Percentiles rank a stretch among this genome's conserved stretches.
phyloP scores from a whole-genome alignment of 2,888 invertebrate species.

The Cryptophagus acutangulus region DNA sequence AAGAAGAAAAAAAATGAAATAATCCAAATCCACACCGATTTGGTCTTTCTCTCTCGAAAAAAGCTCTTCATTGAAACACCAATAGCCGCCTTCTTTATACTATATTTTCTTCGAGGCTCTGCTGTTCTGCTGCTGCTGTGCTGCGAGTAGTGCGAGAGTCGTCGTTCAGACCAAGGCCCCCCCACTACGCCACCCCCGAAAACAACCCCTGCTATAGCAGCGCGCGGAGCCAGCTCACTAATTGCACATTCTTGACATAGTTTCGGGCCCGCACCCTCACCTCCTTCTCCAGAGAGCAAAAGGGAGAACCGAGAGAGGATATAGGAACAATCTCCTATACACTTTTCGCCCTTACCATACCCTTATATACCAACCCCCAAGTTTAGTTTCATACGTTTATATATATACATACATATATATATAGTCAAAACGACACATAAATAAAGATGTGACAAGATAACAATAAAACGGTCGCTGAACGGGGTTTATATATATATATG shows the following conservation, averaged over 20 bases:
- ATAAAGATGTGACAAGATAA: conserved; percentile 35
- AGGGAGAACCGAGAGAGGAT: conserved; percentile 24
- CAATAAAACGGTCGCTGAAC: conserved; percentile 27
- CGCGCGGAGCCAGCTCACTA: conserved; percentile 83
- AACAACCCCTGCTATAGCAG: no score
- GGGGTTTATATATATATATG: neutral
- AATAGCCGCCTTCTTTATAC: conserved; percentile 56
- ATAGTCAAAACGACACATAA: conserved; percentile 30
- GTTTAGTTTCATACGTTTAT: conserved; percentile 47
- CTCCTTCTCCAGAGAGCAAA: conserved; percentile 37
- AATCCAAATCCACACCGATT: no score
- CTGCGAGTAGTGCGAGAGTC: no score
- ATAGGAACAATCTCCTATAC: no score
- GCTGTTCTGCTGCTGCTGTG: no score
- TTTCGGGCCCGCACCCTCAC: conserved; percentile 70
- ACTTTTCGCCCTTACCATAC: no score
- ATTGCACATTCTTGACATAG: conserved; percentile 97
- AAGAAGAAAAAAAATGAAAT: no score
- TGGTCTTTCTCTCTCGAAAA: no score
- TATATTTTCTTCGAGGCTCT: conserved; percentile 62
- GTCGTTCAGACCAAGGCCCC: no score
- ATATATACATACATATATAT: no score
- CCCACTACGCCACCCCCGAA: no score
- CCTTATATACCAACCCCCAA: conserved; percentile 50
- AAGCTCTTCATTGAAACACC: conserved; percentile 37